Conservation (phyloP, 2,888 invertebrate genomes). For the Odontocerum albicorne region DNA sequence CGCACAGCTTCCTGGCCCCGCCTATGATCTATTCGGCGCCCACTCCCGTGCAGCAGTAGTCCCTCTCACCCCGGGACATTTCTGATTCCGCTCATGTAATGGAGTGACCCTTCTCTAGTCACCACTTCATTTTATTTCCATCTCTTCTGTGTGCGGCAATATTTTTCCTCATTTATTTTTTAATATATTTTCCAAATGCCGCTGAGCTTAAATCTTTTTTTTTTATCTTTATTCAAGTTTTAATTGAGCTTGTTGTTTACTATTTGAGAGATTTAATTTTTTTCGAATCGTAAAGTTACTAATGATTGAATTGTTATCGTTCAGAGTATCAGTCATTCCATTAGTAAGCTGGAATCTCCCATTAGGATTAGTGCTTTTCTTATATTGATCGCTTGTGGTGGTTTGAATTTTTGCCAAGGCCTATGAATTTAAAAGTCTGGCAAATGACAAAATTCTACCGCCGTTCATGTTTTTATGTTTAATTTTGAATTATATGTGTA, state of each 20-base stretch:
- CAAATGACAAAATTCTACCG: not conserved
- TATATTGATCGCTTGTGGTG: conserved; percentile 10
- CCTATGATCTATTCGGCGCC: conserved; percentile 63
- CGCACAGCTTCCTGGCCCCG: conserved; percentile 60
- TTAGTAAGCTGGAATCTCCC: conserved; percentile 35
- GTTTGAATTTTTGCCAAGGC: no score
- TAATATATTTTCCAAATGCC: conserved; percentile 1
- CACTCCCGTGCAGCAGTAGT: conserved; percentile 71
- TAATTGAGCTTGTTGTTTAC: no score
- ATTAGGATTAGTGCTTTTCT: conserved; percentile 27
- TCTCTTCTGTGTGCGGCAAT: no score
- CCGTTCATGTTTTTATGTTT: conserved; percentile 13
- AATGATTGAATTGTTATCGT: not conserved
- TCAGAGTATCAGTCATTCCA: conserved; percentile 31
- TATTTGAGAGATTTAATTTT: no score
- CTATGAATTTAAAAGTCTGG: no score
- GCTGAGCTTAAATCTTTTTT: conserved; percentile 2
- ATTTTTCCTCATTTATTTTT: no score
- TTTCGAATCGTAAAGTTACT: not conserved
- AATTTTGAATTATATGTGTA: conserved; percentile 26
- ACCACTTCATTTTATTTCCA: no score
- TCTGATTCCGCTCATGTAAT: conserved; percentile 29
- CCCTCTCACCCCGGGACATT: no score
- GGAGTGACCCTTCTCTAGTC: conserved; percentile 34
- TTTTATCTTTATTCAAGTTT: no score